Percentiles rank a stretch among this genome's conserved stretches.
These are phyloP conservation scores for Halichoeres trimaculatus DNA, from an alignment of 2,113 vertebrate species.

Conservation along the genomic window DNA sequence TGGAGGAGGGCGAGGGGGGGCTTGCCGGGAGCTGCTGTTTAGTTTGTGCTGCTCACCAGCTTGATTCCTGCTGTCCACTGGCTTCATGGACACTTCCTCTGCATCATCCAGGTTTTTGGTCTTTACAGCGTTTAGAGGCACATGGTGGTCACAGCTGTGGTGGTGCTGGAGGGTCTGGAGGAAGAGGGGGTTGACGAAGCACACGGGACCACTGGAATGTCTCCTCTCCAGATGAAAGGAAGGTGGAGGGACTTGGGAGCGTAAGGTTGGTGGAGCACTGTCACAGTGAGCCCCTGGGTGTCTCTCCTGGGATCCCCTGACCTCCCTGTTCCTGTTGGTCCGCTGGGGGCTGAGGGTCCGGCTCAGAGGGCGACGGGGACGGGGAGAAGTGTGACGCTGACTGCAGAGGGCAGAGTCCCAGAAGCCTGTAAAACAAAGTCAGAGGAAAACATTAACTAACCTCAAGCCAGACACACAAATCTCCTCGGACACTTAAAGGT, in stretches of 20 bases:
- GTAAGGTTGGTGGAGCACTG: constrained; percentile 87
- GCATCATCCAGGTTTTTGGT: constrained; percentile 56
- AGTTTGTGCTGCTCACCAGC: constrained; percentile 27
- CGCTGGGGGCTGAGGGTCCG: constrained; percentile 76
- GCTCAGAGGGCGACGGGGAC: constrained; percentile 78
- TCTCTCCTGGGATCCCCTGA: constrained; percentile 15
- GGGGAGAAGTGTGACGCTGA: constrained; percentile 78
- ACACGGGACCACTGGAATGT: constrained; percentile 89
- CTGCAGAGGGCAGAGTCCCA: constrained; percentile 90
- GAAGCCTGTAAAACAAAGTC: constrained; percentile 84
- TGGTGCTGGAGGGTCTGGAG: constrained; percentile 88
- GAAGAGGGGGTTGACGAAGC: constrained; percentile 94
- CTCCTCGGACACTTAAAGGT: background rate
- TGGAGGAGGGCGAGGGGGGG: constrained; percentile 82
- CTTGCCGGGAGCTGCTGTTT: constrained; percentile 65
- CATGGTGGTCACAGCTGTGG: constrained; percentile 47
- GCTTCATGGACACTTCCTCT: background rate
- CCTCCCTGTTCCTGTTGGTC: constrained; percentile 40
- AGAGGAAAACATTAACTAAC: constrained; percentile 40
- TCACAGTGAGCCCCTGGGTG: constrained; percentile 83
- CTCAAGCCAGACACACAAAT: background rate
- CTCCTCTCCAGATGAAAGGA: constrained; percentile 85
- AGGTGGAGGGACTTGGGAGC: constrained; percentile 79
- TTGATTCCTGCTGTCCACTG: background rate
- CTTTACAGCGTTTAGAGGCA: background rate